Evolutionary conservation across 2,113 vertebrate species (phyloP), one percentile per base, ranked within the genome.

Genomic region (Dasyurus viverrinus): DNA sequence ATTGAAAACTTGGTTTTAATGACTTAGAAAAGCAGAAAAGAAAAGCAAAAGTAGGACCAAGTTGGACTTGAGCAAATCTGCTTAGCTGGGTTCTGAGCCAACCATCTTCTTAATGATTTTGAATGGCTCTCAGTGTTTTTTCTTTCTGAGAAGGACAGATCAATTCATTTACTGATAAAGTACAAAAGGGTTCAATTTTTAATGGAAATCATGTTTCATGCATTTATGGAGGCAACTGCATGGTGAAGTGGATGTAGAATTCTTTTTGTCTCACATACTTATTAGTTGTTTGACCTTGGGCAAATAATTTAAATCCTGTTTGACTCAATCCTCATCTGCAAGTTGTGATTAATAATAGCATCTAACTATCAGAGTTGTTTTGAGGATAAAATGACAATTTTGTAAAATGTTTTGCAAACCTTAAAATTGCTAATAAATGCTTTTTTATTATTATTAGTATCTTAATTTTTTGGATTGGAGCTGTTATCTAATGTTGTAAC

Each of bases 181-280:
- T 94, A 54, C 46, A 54, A 92, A 94, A 96, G 60, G 47, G 92
- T 84, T 11, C 60, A 60, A 91, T 94, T 96, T n/a, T n/a, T 19
- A 42, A 42, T 84, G 19, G n/a, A 30, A n/a, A n/a, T 0, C 16
- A 76, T 76, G 14, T 5, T 23, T 42, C 16, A 84, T 84, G 7
- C 6, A 42, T 22, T 23, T 84, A 42, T 84, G 42, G n/a, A 84
- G n/a, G 7, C 36, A n/a, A 19, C 3, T 84, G 42, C n/a, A 7
- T 84, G 19, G n/a, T 8, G 7, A 42, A 23, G 19, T 22, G 30
- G 36, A 48, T 48, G 48, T 48, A 48, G 48, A 48, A 48, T 48
- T 48, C 48, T 48, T 48, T 48, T 48, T 48, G 3, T 42, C 68
- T 42, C n/a, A 23, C 6, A 23, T 22, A 84, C 14, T 76, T n/a